Conservation (phyloP, 2,797 vertebrate genomes). For the Melanogrammus aeglefinus region DNA sequence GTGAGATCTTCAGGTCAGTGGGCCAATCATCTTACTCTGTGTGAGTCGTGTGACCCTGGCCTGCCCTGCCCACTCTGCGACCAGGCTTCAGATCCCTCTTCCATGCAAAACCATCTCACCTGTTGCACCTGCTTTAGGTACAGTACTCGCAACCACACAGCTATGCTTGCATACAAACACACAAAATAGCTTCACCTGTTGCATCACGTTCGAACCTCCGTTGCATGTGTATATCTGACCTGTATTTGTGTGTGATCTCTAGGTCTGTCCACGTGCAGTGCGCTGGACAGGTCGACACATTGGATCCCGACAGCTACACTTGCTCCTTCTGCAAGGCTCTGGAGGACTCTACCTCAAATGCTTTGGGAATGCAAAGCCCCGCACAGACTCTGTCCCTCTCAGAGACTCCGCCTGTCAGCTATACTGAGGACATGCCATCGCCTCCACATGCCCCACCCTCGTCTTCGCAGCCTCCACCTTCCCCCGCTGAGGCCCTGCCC, state of each 20-base stretch:
- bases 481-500: background rate
- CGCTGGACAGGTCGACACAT: constrained; percentile 42
- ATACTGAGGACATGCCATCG: background rate
- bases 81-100: constrained; percentile 70
- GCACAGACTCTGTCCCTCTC: background rate
- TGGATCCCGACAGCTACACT: constrained; percentile 46
- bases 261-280: constrained; percentile 65
- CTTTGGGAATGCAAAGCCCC: constrained; percentile 12
- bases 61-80: constrained; percentile 86
- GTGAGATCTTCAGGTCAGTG: constrained; percentile 84
- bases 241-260: background rate
- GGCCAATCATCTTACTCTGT: constrained; percentile 88
- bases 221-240: background rate
- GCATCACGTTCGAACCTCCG: background rate
- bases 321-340: constrained; percentile 57
- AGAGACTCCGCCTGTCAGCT: background rate
- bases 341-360: constrained; percentile 19
- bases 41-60: constrained; percentile 83
- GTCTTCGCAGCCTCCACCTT: background rate
- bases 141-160: background rate
- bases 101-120: constrained; percentile 79
- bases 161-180: background rate
- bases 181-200: background rate
- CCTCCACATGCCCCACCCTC: background rate
- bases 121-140: constrained; percentile 92